Evolutionary conservation across 92 coral and sea anemone species (phyloP).

Genomic region (Palythoa grandiflora): DNA sequence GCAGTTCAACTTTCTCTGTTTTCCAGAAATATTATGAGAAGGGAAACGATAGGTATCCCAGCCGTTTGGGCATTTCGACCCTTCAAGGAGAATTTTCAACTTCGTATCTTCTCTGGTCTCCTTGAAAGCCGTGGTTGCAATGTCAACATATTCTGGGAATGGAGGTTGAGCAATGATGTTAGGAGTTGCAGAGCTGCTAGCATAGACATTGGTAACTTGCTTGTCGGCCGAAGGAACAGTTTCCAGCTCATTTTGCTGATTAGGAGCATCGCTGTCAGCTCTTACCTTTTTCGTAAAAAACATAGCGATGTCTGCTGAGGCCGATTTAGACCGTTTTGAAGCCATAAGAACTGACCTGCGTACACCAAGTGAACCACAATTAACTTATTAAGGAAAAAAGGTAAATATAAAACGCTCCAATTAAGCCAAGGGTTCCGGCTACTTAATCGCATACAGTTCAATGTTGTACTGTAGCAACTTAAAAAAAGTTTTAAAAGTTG

Average conservation of each 20-base stretch:
- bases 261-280: no score
- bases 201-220: constrained; percentile 14
- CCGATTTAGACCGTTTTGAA: no score
- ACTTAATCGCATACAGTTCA: no score
- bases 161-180: constrained; percentile 43
- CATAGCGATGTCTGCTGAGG: no score
- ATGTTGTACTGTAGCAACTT: no score
- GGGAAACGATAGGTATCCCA: background rate
- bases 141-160: background rate
- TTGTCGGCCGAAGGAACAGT: constrained; percentile 12
- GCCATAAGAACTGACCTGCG: no score
- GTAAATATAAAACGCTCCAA: no score
- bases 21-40: background rate
- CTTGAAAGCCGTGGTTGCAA: background rate
- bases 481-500: no score
- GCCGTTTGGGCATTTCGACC: constrained; percentile 25
- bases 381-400: no score
- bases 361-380: no score
- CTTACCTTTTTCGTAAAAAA: no score
- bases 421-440: no score
- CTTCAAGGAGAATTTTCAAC: constrained; percentile 33
- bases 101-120: background rate
- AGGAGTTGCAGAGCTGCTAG: constrained; percentile 29
- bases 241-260: background rate
- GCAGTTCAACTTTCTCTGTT: constrained; percentile 36